These are phyloP conservation scores for Chelmon rostratus DNA, from an alignment of 2,797 vertebrate genomes.

Conservation along the genomic window DNA sequence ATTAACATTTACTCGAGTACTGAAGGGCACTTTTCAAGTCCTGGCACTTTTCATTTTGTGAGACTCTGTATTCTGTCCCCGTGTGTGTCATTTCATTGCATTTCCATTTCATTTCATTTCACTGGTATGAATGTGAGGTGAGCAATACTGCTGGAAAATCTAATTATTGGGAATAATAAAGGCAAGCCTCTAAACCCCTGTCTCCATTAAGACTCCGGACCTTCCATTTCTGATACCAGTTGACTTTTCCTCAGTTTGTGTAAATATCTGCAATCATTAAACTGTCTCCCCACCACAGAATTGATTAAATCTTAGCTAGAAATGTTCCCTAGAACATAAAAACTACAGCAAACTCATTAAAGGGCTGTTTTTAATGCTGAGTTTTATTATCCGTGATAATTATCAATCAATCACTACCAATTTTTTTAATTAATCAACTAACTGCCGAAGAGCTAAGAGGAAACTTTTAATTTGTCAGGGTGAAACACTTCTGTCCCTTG, in stretches of 20 bases:
- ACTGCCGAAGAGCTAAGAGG: background rate
- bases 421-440: slow-evolving; percentile 1
- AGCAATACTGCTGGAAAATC: background rate
- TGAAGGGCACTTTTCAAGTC: background rate
- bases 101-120: slow-evolving; percentile 17
- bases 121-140: slow-evolving; percentile 9
- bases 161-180: slow-evolving; percentile 29
- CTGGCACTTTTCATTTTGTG: background rate
- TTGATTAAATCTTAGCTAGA: background rate
- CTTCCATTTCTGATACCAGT: background rate
- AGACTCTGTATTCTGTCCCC: background rate
- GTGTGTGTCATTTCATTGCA: background rate
- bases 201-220: background rate
- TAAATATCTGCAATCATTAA: slow-evolving; percentile 2
- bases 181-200: background rate
- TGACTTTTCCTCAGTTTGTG: background rate
- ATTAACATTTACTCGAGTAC: background rate
- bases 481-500: background rate
- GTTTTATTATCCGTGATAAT: slow-evolving; percentile 3
- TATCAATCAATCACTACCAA: background rate
- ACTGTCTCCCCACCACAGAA: background rate
- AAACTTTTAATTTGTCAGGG: background rate
- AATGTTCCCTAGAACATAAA: background rate
- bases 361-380: background rate
- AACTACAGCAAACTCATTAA: background rate